Evolutionary conservation across 2,113 vertebrate species (phyloP).

Genomic region (Orientallactaga bullata): DNA sequence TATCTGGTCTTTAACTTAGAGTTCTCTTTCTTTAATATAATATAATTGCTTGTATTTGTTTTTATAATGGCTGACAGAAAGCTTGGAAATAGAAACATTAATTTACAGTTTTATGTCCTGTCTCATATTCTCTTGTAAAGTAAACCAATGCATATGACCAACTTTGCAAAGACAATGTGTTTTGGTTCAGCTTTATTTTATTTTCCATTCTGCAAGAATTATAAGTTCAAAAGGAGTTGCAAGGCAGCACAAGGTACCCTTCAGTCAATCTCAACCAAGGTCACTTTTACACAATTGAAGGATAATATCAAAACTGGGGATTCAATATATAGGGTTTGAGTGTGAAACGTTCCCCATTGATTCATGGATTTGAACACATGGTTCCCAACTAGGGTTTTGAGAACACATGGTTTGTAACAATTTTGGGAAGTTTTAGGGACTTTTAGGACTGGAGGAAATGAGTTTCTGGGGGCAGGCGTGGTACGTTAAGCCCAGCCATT

Average conservation of each 20-base stretch:
- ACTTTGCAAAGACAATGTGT: not conserved
- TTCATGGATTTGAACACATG: not conserved
- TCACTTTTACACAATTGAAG: not conserved
- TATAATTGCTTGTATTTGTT: not conserved
- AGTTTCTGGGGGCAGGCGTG: too few species aligned
- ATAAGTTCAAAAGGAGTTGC: not conserved
- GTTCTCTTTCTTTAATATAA: not conserved
- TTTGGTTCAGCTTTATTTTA: not conserved
- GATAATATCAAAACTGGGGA: not conserved
- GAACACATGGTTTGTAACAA: not conserved
- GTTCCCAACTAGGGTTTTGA: not conserved
- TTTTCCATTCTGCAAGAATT: constrained; percentile 15
- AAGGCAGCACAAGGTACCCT: not conserved
- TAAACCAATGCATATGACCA: not conserved
- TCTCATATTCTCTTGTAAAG: not conserved
- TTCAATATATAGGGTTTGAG: not conserved
- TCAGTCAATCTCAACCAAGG: not conserved
- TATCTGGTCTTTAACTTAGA: not conserved
- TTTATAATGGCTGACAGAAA: constrained; percentile 9
- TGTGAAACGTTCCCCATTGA: not conserved
- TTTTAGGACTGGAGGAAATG: too few species aligned
- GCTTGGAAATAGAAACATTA: constrained; percentile 17
- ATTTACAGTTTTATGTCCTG: constrained; percentile 3
- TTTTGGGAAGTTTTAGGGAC: too few species aligned
- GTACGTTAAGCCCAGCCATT: not conserved